Evolutionary conservation across 2,888 invertebrate species (phyloP).

Genomic region (Phyto melanocephala): DNA sequence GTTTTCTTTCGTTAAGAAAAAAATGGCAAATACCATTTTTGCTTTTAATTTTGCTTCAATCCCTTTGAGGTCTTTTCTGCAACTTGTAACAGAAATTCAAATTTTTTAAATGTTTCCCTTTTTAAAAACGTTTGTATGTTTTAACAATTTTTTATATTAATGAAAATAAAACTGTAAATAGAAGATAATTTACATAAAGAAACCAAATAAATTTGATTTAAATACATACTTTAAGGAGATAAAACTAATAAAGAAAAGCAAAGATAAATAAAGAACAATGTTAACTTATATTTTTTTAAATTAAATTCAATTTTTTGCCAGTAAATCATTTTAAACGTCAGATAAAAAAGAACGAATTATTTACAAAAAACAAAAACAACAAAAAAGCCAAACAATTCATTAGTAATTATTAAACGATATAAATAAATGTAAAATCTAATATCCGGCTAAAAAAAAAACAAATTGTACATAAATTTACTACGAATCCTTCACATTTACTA

Average conservation of each 20-base stretch:
- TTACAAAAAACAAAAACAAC: neutral
- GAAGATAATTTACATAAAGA: neutral
- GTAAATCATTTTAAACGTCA: conserved; percentile 20
- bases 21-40: conserved; percentile 42
- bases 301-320: conserved; percentile 18
- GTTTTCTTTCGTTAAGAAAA: conserved; percentile 20
- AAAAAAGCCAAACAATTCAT: neutral
- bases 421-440: conserved; percentile 29
- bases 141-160: no score
- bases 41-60: conserved; percentile 43
- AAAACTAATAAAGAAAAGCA: no score
- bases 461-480: neutral
- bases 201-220: neutral
- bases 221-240: no score
- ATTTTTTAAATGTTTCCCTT: neutral
- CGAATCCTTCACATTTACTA: neutral
- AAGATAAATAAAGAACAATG: no score
- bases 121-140: no score
- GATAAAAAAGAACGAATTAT: neutral
- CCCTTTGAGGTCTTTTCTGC: conserved; percentile 9
- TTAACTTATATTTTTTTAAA: conserved; percentile 31
- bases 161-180: conserved; percentile 23
- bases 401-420: conserved; percentile 22
- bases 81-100: neutral
- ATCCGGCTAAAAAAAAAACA: conserved; percentile 38